These are phyloP conservation scores for Lutjanus argentimaculatus DNA, from an alignment of 2,797 vertebrate genomes.

Conservation along the genomic window DNA sequence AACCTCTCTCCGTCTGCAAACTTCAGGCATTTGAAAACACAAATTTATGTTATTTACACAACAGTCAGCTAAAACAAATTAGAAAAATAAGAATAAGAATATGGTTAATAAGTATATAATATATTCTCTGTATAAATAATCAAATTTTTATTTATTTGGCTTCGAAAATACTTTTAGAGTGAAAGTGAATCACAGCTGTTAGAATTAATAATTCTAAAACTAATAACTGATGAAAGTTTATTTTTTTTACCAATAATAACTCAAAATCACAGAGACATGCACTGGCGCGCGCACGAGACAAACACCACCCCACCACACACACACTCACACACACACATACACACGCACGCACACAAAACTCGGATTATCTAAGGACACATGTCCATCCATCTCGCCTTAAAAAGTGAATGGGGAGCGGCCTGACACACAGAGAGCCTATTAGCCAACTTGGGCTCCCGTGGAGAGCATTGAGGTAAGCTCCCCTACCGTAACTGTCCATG, in stretches of 20 bases:
- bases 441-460: conserved; percentile 66
- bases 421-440: conserved; percentile 76
- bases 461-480: conserved; percentile 76
- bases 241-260: background rate
- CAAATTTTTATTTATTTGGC: background rate
- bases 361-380: conserved; percentile 75
- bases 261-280: background rate
- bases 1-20: conserved; percentile 25
- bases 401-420: conserved; percentile 69
- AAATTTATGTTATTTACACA: background rate
- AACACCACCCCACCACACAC: background rate
- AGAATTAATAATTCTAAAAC: background rate
- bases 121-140: too few species aligned
- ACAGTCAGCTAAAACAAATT: background rate
- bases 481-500: conserved; percentile 85
- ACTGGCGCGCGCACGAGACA: background rate
- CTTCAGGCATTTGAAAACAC: conserved; percentile 21
- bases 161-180: background rate
- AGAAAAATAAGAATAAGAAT: background rate
- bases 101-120: background rate
- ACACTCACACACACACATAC: background rate
- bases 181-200: background rate
- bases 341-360: conserved; percentile 33
- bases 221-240: background rate
- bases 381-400: conserved; percentile 66